Evolutionary conservation across 2,797 vertebrate genomes (phyloP), one percentile per base, ranked within the genome.

Genomic region (Sebastes dallii): DNA sequence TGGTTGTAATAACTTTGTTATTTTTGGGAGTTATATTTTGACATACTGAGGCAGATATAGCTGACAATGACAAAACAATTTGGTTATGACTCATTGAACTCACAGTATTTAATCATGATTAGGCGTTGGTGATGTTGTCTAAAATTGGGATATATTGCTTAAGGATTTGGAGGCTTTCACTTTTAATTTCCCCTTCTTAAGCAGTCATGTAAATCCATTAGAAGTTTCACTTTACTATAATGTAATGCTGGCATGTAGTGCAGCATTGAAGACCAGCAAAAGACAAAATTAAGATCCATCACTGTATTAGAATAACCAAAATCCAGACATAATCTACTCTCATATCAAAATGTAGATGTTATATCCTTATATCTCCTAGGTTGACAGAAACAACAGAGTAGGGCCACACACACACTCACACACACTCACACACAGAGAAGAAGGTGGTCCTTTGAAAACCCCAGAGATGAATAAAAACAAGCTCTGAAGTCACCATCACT

Each of bases 401-500:
- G 59, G 77, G 64, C 75, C 81, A 72, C 76, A 62, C 81, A 74
- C 60, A 73, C 75, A 32, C 16, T 39, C 20, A 11, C n/a, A 32
- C 81, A 74, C 60, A 73, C 75, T 66, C 67, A 72, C 67, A 75
- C 25, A 32, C 12, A 73, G 73, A 76, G 78, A 73, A 42, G 39
- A 72, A 52, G 86, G 87, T 91, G 91, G 91, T 93, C 89, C 83
- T 92, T 85, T 86, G 77, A 89, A 91, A 93, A 75, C 89, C 81
- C 90, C 56, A 72, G 86, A 94, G 93, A 94, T 91, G 85, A 92
- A 92, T 92, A 86, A 89, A 91, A 92, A 86, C 89, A 84, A 84
- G 84, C 78, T 90, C 82, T 91, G 86, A 89, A 93, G 91, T 92
- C 89, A 89, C 84, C 85, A 90, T 94, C 92, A 94, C 87, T 94